Conservation (phyloP, 1,140 invertebrate genomes). For the Steinernema khuongi region DNA sequence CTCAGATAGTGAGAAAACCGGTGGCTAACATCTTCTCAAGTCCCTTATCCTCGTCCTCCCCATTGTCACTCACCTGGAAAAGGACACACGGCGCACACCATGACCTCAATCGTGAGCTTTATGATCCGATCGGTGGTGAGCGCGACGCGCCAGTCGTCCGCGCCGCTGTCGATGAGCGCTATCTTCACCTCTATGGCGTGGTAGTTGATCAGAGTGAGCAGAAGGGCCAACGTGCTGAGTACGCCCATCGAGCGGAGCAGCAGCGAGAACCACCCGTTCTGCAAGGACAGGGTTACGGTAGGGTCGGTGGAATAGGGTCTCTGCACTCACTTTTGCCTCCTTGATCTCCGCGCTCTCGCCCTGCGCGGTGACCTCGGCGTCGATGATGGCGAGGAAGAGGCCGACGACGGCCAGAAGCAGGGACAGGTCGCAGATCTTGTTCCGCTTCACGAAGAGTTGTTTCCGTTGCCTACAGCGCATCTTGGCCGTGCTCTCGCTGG, state of each 20-base stretch:
- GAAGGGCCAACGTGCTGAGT: slow-evolving; percentile 48
- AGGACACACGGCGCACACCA: slow-evolving; percentile 54
- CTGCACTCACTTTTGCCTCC: slow-evolving; percentile 23
- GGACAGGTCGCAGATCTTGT: slow-evolving; percentile 56
- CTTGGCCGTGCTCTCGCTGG: slow-evolving; percentile 56
- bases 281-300: neutral
- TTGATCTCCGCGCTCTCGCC: slow-evolving; percentile 26
- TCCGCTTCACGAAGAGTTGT: slow-evolving; percentile 45
- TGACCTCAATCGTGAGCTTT: slow-evolving; percentile 50
- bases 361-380: slow-evolving; percentile 52
- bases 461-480: slow-evolving; percentile 56
- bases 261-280: slow-evolving; percentile 40
- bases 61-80: slow-evolving; percentile 52
- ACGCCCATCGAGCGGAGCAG: slow-evolving; percentile 44
- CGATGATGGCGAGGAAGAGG: slow-evolving; percentile 53
- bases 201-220: slow-evolving; percentile 50
- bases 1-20: no score
- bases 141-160: slow-evolving; percentile 57
- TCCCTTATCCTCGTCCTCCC: no score
- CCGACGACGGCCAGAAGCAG: slow-evolving; percentile 51
- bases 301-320: slow-evolving; percentile 16
- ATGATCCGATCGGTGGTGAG: slow-evolving; percentile 52
- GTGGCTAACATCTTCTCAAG: no score
- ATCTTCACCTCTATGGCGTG: slow-evolving; percentile 59
- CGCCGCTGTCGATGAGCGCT: slow-evolving; percentile 55